Base-by-base conservation (phyloP, 2,888 invertebrate genomes). In the Apamea anceps region DNA sequence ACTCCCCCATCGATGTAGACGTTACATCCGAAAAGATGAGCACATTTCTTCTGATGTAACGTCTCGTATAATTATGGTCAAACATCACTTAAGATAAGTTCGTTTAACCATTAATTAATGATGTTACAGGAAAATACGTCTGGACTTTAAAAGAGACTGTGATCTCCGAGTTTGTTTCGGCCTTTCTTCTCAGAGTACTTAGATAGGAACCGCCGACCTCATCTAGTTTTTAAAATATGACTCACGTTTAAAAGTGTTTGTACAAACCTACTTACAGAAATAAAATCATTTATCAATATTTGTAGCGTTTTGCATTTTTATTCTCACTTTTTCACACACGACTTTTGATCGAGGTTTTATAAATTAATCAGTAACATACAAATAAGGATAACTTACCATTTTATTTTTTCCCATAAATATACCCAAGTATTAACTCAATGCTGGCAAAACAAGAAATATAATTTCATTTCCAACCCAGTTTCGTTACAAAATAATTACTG, bases 401-500 rank as follows among this genome's bases (percentile, higher is more conserved):
- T 57, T 12, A 18, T 66, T 48, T 67, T 51, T 45, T n/a, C 2
- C 21, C 32, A 51, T 25, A 10, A 68, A 54, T 13, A 45, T 21
- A 28, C 2, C 37, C 6, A 21, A 15, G 28, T 60, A 54, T 37
- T 73, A 60, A 42, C 37, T 73, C 5, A 15, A 37, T 74, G 21
- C 18, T 21, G 45, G 45, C 21, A 48, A 62, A 79, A 73, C 3
- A 42, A 48, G 6, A 72, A 63, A 74, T 32, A 62, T 54, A 70
- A 28, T 71, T 62, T 65, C 0, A 70, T 84, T 75, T 42, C n/a
- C 10, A 71, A 75, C 67, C 37, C 62, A 75, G 65, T 72, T 80
- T 82, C 12, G 15, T 70, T 60, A 77, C 65, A 45, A 81, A 84
- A 71, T 81, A 73, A 81, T 84, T 77, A 75, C 60, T 72, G 15